Base-by-base conservation (phyloP, 2,113 vertebrate species). In the Perca schrenkii region DNA sequence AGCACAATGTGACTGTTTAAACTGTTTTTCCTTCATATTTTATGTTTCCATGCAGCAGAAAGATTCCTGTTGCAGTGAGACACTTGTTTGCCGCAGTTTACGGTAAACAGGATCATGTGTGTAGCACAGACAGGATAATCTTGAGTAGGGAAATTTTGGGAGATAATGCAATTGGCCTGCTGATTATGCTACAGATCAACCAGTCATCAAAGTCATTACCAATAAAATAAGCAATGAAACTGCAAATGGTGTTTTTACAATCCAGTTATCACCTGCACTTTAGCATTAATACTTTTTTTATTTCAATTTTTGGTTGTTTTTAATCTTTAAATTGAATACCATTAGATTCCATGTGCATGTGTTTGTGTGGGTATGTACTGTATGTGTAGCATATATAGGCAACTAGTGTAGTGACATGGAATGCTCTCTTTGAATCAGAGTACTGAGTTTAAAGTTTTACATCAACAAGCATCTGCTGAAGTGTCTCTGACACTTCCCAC, bases 201-300 rank as follows among this genome's bases (percentile, higher is more conserved):
- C 15, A 15, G 46, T 64, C 58, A 31, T 72, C 31, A 64, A 21
- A 77, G 31, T 50, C 52, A 77, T 70, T 65, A 52, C 21, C 31
- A 77, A 17, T 16, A 56, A 8, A 64, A 19, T 40, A 21, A 50
- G n/a, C 50, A 64, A 50, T 57, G 52, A 64, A 77, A 65, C 52
- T 49, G 40, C 22, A 70, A 46, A 43, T 31, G 1, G 4, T 40
- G 28, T 46, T 64, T 65, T 71, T 57, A 34, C 16, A 22, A 40
- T 77, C 28, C n/a, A 77, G 47, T 71, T 58, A 50, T 16, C 50
- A 77, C 63, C 21, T 14, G 13, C 8, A 14, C 43, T 25, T 78
- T 14, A 1, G 6, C 28, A 17, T 47, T 31, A 19, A 21, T 47
- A 4, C 10, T 21, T 46, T 31, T 56, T 14, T 22, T 13, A 16